Evolutionary conservation across 2,797 vertebrate genomes (phyloP).

Genomic region (Semaprochilodus insignis): DNA sequence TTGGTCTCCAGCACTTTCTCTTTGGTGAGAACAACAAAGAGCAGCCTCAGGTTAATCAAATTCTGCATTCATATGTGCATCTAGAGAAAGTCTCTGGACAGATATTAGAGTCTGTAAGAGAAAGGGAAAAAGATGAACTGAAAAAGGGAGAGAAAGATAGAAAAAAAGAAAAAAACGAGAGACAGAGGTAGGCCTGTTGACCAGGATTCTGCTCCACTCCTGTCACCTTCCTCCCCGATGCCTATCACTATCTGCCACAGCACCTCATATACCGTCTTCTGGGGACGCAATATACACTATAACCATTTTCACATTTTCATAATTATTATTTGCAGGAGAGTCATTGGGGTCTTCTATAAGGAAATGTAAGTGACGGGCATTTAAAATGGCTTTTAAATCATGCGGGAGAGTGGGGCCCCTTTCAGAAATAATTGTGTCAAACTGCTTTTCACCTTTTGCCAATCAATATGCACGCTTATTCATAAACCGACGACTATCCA

Average conservation of each 20-base stretch:
- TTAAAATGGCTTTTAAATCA: conserved; percentile 86
- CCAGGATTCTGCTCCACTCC: conserved; percentile 67
- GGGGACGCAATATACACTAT: conserved; percentile 73
- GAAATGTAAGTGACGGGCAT: conserved; percentile 83
- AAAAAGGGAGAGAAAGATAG: neutral
- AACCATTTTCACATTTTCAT: conserved; percentile 78
- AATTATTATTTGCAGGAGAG: conserved; percentile 83
- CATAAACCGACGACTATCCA: conserved; percentile 77
- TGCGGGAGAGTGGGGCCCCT: conserved; percentile 75
- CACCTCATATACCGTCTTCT: conserved; percentile 66
- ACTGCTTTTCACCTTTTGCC: conserved; percentile 84
- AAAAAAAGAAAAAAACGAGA: conserved; percentile 15
- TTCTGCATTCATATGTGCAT: conserved; percentile 47
- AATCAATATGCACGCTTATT: conserved; percentile 85
- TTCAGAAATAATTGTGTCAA: conserved; percentile 87
- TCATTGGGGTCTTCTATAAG: conserved; percentile 77
- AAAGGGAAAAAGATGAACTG: neutral
- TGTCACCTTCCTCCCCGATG: conserved; percentile 70
- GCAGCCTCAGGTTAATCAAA: conserved; percentile 37
- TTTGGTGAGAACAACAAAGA: conserved; percentile 41
- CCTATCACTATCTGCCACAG: conserved; percentile 73
- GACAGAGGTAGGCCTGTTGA: conserved; percentile 58
- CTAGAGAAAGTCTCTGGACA: conserved; percentile 40
- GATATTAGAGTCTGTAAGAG: conserved; percentile 38
- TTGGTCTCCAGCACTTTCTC: conserved; percentile 13